phyloP scores from a whole-genome alignment of 1,140 invertebrate genomes.

The Procambarus virginalis region DNA sequence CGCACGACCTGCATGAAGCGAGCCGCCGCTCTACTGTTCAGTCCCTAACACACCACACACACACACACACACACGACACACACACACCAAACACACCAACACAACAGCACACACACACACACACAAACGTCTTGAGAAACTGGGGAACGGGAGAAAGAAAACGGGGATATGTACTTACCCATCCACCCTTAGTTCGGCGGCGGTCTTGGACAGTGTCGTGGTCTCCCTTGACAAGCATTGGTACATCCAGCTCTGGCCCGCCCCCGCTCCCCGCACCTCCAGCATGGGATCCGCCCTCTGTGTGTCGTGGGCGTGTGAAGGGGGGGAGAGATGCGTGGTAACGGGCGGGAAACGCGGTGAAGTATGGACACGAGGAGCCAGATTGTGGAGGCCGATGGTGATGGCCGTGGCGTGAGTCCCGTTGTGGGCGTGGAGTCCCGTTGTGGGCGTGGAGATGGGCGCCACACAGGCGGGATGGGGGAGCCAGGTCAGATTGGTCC shows the following conservation, averaged over 20 bases:
- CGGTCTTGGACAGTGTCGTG: slow-evolving; percentile 48
- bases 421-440: neutral
- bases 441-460: neutral
- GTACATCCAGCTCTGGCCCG: slow-evolving; percentile 42
- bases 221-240: slow-evolving; percentile 45
- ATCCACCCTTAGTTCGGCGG: slow-evolving; percentile 36
- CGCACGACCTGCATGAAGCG: too few species aligned
- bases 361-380: neutral
- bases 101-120: too few species aligned
- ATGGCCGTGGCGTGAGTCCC: neutral
- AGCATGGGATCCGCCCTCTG: slow-evolving; percentile 19
- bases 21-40: too few species aligned
- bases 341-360: neutral
- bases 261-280: slow-evolving; percentile 14
- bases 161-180: slow-evolving; percentile 9
- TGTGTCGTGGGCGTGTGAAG: neutral
- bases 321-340: neutral
- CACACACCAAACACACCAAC: too few species aligned
- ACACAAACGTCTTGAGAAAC: too few species aligned
- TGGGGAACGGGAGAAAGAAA: too few species aligned
- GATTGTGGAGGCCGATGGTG: too few species aligned
- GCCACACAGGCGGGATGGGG: neutral
- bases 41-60: too few species aligned
- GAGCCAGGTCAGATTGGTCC: neutral
- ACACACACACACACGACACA: too few species aligned